phyloP scores from a whole-genome alignment of 2,797 vertebrate species.

The Sus cebifrons region DNA sequence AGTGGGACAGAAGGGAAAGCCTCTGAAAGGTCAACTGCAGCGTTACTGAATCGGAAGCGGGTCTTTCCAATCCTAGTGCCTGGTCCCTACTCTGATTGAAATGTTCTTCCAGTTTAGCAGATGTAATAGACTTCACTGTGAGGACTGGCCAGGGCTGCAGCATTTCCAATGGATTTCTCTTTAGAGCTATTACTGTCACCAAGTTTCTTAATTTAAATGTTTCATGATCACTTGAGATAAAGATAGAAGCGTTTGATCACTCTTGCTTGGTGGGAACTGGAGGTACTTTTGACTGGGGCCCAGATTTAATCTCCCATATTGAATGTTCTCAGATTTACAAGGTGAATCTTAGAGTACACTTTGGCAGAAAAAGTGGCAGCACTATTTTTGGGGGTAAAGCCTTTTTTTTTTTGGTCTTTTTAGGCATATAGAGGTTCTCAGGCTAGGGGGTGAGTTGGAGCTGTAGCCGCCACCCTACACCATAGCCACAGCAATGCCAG shows the following conservation, averaged over 20 bases:
- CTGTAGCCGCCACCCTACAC: too few relatives aligned
- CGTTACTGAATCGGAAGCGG: constrained; percentile 26
- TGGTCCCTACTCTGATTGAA: neutral
- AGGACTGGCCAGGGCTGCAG: neutral
- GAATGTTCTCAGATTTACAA: constrained; percentile 43
- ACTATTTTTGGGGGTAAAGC: constrained; percentile 3
- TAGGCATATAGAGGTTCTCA: too few relatives aligned
- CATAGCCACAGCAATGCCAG: too few relatives aligned
- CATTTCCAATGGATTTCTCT: constrained; percentile 54
- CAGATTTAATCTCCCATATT: constrained; percentile 59
- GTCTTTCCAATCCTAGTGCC: neutral
- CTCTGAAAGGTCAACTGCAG: neutral
- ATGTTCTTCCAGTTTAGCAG: neutral
- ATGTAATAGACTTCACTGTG: neutral
- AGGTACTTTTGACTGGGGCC: constrained; percentile 53
- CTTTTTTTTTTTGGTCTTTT: too few relatives aligned
- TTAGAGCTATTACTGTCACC: constrained; percentile 57
- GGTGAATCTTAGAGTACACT: neutral
- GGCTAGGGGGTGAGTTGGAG: too few relatives aligned
- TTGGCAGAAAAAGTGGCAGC: constrained; percentile 33
- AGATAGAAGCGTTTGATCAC: constrained; percentile 68
- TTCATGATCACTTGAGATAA: constrained; percentile 73
- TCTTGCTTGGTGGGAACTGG: constrained; percentile 63
- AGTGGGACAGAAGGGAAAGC: neutral
- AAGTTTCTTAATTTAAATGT: constrained; percentile 69